These are phyloP conservation scores for Abrostola tripartita DNA, from an alignment of 2,888 invertebrate species.

Conservation along the genomic window DNA sequence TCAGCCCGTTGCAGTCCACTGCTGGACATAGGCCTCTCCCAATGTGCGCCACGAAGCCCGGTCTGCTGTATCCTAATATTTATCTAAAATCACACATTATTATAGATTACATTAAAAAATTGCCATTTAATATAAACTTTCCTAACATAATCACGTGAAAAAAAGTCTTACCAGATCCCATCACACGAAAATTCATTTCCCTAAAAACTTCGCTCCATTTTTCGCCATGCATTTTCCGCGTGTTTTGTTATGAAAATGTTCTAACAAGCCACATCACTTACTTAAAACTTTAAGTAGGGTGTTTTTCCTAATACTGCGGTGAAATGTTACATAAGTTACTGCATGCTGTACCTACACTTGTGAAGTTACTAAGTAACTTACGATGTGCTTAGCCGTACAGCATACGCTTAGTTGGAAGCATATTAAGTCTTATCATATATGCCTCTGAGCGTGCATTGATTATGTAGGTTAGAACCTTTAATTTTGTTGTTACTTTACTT, in stretches of 20 bases:
- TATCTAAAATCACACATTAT: no score
- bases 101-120: no score
- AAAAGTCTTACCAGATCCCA: no score
- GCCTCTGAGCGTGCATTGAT: neutral
- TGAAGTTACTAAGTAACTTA: constrained; percentile 20
- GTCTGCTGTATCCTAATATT: no score
- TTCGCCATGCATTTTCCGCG: neutral
- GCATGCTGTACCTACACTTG: constrained; percentile 24
- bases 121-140: no score
- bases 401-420: neutral
- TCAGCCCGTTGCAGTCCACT: no score
- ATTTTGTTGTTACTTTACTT: neutral
- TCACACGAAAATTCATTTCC: no score
- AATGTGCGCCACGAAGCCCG: no score
- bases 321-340: constrained; percentile 34
- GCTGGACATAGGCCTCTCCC: no score
- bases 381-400: neutral
- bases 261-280: neutral
- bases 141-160: no score
- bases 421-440: neutral
- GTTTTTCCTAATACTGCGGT: constrained; percentile 35
- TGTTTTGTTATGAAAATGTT: neutral
- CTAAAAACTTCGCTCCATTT: neutral
- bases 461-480: neutral
- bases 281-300: constrained; percentile 28